Evolutionary conservation across 1,140 invertebrate genomes (phyloP).

Genomic region (Euwallacea similis): DNA sequence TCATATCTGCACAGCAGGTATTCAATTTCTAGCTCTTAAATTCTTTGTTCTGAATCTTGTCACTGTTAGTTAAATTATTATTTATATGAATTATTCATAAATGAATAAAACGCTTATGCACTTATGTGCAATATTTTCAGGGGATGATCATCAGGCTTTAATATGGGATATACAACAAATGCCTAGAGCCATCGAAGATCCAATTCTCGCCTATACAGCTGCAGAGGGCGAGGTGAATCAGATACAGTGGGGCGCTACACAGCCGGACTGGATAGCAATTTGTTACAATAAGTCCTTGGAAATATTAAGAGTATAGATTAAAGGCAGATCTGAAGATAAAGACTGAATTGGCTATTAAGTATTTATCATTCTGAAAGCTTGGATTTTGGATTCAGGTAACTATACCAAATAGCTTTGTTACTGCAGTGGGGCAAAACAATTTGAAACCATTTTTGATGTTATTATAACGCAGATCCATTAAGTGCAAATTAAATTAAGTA

Average conservation of each 20-base stretch:
- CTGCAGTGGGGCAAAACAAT: too few relatives aligned
- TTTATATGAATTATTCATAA: not conserved
- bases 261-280: slow-evolving; percentile 99
- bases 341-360: too few relatives aligned
- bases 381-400: too few relatives aligned
- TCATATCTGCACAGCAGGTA: slow-evolving; percentile 94
- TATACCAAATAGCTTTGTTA: too few relatives aligned
- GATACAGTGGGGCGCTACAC: slow-evolving; percentile 99
- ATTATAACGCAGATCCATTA: too few relatives aligned
- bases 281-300: slow-evolving; percentile 98
- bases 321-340: not conserved
- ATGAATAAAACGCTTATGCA: not conserved
- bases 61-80: too few relatives aligned
- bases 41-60: not conserved
- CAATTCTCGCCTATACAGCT: slow-evolving; percentile 97
- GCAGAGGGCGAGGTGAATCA: slow-evolving; percentile 99
- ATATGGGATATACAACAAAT: slow-evolving; percentile 99
- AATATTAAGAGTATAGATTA: slow-evolving; percentile 87
- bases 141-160: slow-evolving; percentile 98
- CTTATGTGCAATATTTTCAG: slow-evolving; percentile 10
- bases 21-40: not conserved
- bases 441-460: too few relatives aligned
- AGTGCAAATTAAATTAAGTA: too few relatives aligned
- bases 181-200: slow-evolving; percentile 99
- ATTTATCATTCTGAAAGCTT: too few relatives aligned